Conservation (phyloP, 2,113 vertebrate genomes). For the Lucifuga dentata region DNA sequence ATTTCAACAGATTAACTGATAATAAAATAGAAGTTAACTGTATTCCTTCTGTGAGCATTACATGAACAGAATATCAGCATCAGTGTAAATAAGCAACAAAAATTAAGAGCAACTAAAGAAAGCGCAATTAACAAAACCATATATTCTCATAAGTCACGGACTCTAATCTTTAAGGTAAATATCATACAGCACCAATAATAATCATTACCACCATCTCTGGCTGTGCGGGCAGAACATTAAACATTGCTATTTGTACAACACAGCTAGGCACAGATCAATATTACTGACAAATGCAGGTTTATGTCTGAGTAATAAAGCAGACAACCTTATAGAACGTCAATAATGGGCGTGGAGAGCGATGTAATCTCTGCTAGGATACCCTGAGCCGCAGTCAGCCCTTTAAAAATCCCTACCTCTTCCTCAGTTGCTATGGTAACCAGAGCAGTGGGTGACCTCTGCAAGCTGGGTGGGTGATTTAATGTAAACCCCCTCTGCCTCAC, state of each 20-base stretch:
- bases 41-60: no score
- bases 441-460: slow-evolving; percentile 51
- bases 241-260: neutral
- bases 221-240: neutral
- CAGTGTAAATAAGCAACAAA: neutral
- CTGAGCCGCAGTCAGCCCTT: slow-evolving; percentile 44
- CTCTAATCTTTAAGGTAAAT: slow-evolving; percentile 17
- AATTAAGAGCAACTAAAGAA: neutral
- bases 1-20: no score
- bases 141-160: neutral
- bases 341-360: slow-evolving; percentile 32
- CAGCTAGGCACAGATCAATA: slow-evolving; percentile 16
- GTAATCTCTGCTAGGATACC: slow-evolving; percentile 48
- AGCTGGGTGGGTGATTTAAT: slow-evolving; percentile 61
- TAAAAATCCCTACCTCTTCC: slow-evolving; percentile 61
- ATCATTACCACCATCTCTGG: neutral
- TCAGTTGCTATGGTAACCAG: slow-evolving; percentile 78
- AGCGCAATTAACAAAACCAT: no score
- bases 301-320: slow-evolving; percentile 18
- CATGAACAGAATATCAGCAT: neutral
- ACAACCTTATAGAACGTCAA: slow-evolving; percentile 22
- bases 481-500: slow-evolving; percentile 62
- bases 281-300: slow-evolving; percentile 13
- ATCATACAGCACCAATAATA: slow-evolving; percentile 2
- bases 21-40: no score